phyloP scores from a whole-genome alignment of 2,888 invertebrate genomes.

The Sinohyriopsis cumingii region DNA sequence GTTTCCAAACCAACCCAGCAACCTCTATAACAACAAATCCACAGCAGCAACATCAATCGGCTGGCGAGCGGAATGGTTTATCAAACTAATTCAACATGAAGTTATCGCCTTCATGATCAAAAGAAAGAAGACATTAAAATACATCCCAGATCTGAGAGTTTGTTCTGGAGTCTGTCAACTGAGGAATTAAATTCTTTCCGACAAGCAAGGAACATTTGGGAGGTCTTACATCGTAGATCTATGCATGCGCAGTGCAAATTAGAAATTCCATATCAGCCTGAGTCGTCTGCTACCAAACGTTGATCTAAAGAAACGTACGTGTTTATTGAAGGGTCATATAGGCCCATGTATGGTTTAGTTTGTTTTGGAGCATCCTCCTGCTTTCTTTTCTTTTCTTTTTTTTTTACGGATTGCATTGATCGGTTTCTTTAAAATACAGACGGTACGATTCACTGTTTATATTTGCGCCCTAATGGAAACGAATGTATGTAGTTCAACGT shows the following conservation, averaged over 20 bases:
- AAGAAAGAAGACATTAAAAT: slow-evolving; percentile 30
- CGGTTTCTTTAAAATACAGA: too few species aligned
- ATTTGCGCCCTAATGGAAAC: too few species aligned
- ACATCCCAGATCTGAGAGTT: slow-evolving; percentile 24
- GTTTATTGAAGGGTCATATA: not conserved
- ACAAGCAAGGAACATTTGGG: slow-evolving; percentile 6
- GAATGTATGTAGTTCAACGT: too few species aligned
- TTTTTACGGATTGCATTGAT: not conserved
- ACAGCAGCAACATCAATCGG: slow-evolving; percentile 30
- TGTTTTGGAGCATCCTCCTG: not conserved
- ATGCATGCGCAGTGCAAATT: too few species aligned
- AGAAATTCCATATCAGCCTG: too few species aligned
- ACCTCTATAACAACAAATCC: too few species aligned
- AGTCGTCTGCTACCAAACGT: not conserved
- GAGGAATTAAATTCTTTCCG: slow-evolving; percentile 36
- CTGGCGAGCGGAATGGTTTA: slow-evolving; percentile 23
- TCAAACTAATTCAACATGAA: slow-evolving; percentile 41
- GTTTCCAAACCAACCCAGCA: too few species aligned
- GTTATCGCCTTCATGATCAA: slow-evolving; percentile 41
- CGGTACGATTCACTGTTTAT: too few species aligned
- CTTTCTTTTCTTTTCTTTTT: not conserved
- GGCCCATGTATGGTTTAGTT: not conserved
- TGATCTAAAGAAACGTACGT: not conserved
- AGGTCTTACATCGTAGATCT: too few species aligned
- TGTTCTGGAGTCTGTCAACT: slow-evolving; percentile 30